A percentile compares a stretch with the other conserved stretches of the same genome.
phyloP scores from a whole-genome alignment of 2,113 vertebrate genomes.

The Macaca nemestrina region DNA sequence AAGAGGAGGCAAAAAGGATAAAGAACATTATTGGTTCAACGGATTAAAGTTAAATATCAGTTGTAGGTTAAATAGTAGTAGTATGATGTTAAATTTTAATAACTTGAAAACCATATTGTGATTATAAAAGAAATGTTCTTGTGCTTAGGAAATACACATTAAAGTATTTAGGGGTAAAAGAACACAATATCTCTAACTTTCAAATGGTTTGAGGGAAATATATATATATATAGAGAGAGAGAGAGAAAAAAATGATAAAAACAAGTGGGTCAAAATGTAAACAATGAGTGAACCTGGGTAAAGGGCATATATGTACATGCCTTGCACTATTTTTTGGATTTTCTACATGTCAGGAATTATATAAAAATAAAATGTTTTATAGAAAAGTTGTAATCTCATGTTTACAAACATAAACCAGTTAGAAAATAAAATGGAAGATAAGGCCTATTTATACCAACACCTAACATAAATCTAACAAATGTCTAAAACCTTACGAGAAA shows the following conservation, averaged over 20 bases:
- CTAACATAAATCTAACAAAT: background rate
- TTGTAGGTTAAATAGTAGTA: background rate
- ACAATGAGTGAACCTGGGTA: background rate
- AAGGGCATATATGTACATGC: background rate
- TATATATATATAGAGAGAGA: background rate
- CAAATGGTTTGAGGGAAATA: background rate
- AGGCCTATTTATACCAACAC: background rate
- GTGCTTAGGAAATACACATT: background rate
- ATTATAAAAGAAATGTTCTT: background rate
- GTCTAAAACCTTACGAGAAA: slow-evolving; percentile 23
- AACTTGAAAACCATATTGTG: background rate
- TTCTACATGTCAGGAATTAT: background rate
- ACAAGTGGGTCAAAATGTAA: background rate
- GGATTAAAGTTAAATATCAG: background rate
- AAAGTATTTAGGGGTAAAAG: background rate
- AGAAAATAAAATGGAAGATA: background rate
- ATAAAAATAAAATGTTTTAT: background rate
- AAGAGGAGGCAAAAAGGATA: background rate
- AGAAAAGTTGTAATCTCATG: background rate
- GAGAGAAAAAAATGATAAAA: background rate
- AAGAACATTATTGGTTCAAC: background rate
- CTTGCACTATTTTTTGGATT: background rate
- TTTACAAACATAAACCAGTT: background rate
- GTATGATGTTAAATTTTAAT: background rate
- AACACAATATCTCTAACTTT: background rate